Conservation (phyloP, 2,888 invertebrate genomes). For the Aporophyla lueneburgensis region DNA sequence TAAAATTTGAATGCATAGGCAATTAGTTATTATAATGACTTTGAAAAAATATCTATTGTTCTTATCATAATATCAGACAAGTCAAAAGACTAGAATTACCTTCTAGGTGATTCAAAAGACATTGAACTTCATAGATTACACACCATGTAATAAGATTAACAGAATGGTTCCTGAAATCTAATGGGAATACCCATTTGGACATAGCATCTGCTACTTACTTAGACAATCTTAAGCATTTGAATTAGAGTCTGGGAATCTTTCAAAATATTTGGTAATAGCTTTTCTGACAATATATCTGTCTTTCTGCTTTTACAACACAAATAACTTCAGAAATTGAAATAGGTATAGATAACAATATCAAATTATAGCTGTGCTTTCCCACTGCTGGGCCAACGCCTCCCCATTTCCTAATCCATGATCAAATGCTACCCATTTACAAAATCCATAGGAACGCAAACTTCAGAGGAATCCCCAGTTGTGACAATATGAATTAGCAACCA, state of each 20-base stretch:
- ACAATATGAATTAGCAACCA: conserved; percentile 18
- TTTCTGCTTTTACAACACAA: neutral
- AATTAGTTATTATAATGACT: conserved; percentile 50
- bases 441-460: neutral
- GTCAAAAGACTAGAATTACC: conserved; percentile 56
- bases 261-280: neutral
- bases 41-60: conserved; percentile 26
- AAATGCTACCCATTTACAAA: neutral
- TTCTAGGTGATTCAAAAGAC: conserved; percentile 35
- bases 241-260: neutral
- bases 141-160: neutral
- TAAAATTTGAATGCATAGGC: neutral
- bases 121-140: conserved; percentile 51
- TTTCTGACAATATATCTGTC: neutral
- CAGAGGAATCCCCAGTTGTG: conserved; percentile 24
- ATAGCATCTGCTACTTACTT: neutral
- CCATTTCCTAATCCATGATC: neutral
- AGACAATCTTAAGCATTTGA: neutral
- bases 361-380: neutral
- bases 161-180: neutral
- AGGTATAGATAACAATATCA: too few species aligned
- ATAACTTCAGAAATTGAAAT: neutral
- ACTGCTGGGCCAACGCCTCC: neutral
- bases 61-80: conserved; percentile 52
- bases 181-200: neutral